phyloP scores from a whole-genome alignment of 2,113 vertebrate species.

The Erythrolamprus reginae region DNA sequence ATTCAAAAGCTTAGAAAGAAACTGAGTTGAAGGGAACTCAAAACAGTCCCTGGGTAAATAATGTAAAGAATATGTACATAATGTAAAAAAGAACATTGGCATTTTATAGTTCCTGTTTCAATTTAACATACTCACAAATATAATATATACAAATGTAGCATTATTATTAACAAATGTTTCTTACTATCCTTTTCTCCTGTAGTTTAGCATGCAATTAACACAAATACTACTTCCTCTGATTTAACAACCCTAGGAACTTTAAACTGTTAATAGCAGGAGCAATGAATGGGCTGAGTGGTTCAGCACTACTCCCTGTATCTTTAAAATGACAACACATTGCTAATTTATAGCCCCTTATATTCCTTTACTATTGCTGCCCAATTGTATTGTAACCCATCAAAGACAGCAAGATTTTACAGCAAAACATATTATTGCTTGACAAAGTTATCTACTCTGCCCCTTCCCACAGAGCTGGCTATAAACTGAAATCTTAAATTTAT shows the following conservation, averaged over 20 bases:
- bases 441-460: constrained; percentile 10
- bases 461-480: constrained; percentile 36
- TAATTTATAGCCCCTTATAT: constrained; percentile 59
- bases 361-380: constrained; percentile 57
- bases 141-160: neutral
- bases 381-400: constrained; percentile 48
- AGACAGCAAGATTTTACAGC: constrained; percentile 38
- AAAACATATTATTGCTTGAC: constrained; percentile 44
- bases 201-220: constrained; percentile 68
- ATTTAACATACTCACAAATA: neutral
- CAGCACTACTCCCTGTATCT: constrained; percentile 61
- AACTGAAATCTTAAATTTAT: constrained; percentile 34
- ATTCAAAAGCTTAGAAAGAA: constrained; percentile 29
- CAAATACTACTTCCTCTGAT: constrained; percentile 64
- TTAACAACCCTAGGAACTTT: constrained; percentile 49
- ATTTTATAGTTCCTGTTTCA: neutral
- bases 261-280: constrained; percentile 43
- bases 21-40: constrained; percentile 56
- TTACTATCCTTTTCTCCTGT: constrained; percentile 47
- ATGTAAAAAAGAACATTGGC: constrained; percentile 29
- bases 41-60: neutral
- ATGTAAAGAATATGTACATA: constrained; percentile 13
- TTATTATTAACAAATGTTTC: constrained; percentile 45
- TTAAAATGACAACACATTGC: constrained; percentile 53
- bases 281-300: constrained; percentile 52